Base-by-base conservation (phyloP, 2,113 vertebrate genomes). In the Laticauda laticaudata region DNA sequence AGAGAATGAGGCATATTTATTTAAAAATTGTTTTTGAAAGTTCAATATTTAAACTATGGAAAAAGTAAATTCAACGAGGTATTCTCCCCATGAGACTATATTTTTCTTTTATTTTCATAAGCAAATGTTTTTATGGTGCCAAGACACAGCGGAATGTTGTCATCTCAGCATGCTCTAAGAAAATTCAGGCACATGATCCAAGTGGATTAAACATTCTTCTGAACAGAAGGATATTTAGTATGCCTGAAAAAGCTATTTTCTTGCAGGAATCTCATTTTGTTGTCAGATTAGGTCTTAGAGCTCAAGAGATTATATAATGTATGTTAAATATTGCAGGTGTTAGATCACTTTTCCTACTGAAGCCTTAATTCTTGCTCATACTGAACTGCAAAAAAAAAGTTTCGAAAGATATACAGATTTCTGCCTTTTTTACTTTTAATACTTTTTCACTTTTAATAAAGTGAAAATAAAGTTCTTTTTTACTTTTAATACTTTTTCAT, bases 131-230 rank as follows among this genome's bases (percentile, higher is more conserved):
- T 97, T 96, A 97, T 95, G 93, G 95, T 97, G 97, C 97, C 97
- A 97, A 95, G 96, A 96, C 94, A 91, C 93, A 96, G 96, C 96
- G 97, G 95, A 97, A 95, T 95, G 96, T 96, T 96, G 97, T 97
- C 97, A 97, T 97, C 96, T 97, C 96, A 97, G 96, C 97, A 91
- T 97, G 97, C 96, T 97, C 96, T 97, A 97, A 97, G 95, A 96
- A 97, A 97, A 97, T 96, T 96, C 96, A 95, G 95, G 94, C 94
- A 94, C 95, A 93, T 95, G 95, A 95, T 97, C 97, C 96, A 97
- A 97, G 96, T 94, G 95, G 93, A 96, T 97, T 97, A 97, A 96
- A 95, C 94, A 96, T 96, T 97, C 91, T 97, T 96, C 95, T 97
- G 96, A 96, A 92, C 93, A 92, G 95, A 95, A 93, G 95, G 95